Evolutionary conservation across 1,140 invertebrate genomes (phyloP).

Genomic region (Brachystomella parvula): DNA sequence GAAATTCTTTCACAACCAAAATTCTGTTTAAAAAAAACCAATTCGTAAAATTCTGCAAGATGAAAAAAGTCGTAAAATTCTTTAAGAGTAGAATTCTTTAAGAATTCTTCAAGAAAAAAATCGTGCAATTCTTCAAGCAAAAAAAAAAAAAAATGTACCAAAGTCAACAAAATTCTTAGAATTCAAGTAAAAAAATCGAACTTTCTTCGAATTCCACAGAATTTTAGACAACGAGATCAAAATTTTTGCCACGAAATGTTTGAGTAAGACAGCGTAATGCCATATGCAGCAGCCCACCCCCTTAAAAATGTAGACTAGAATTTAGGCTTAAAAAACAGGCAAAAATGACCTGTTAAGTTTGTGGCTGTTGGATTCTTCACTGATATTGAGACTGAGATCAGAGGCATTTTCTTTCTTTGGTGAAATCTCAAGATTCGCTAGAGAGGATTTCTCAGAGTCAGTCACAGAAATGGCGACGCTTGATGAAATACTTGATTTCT

Average conservation of each 20-base stretch:
- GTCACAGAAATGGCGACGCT: conserved; percentile 38
- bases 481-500: no score
- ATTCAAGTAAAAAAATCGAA: neutral
- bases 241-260: neutral
- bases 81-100: no score
- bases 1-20: neutral
- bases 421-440: conserved; percentile 35
- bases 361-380: conserved; percentile 36
- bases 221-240: neutral
- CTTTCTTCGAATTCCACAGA: neutral
- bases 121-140: no score
- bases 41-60: neutral
- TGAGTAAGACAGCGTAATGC: no score
- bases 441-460: conserved; percentile 33
- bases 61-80: neutral
- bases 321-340: neutral
- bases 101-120: no score
- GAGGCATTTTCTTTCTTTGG: conserved; percentile 29
- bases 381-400: conserved; percentile 38
- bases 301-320: no score
- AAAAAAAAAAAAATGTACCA: no score
- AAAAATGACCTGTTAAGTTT: conserved; percentile 35
- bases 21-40: neutral
- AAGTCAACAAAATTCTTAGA: neutral
- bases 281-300: no score